Percentiles rank a stretch among this genome's conserved stretches.
These are phyloP conservation scores for Hybos culiciformis DNA, from an alignment of 2,888 invertebrate genomes.

Conservation along the genomic window DNA sequence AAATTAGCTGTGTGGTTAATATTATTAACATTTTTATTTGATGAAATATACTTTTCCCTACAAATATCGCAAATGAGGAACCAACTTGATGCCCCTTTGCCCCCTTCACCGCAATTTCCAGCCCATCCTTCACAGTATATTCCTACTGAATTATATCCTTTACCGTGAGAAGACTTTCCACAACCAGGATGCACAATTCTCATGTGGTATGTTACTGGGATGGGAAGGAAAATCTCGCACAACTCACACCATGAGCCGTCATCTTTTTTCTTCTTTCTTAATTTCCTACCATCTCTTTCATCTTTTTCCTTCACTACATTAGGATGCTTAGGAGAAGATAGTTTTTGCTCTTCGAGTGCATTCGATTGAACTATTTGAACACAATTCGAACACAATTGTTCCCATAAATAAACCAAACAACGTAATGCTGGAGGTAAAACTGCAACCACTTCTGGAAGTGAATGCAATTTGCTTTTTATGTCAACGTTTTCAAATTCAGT, in stretches of 20 bases:
- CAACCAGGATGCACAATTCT: conserved; percentile 81
- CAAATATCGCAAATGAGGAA: conserved; percentile 88
- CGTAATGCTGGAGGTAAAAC: conserved; percentile 78
- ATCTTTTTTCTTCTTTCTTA: conserved; percentile 31
- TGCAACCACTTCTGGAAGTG: conserved; percentile 42
- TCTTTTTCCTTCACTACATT: conserved; percentile 16
- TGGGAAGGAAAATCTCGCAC: conserved; percentile 61
- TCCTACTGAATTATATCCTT: conserved; percentile 86
- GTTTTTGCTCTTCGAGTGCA: conserved; percentile 27
- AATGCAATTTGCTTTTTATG: conserved; percentile 30
- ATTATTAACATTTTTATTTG: conserved; percentile 30
- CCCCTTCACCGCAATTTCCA: conserved; percentile 77
- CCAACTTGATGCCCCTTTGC: conserved; percentile 67
- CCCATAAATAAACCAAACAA: conserved; percentile 81
- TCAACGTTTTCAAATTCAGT: conserved; percentile 16
- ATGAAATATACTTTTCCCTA: conserved; percentile 49
- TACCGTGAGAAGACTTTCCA: conserved; percentile 68
- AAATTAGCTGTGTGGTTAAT: conserved; percentile 28
- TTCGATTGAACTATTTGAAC: conserved; percentile 44
- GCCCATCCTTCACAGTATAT: conserved; percentile 79
- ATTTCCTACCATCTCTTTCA: conserved; percentile 29
- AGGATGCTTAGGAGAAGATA: conserved; percentile 10
- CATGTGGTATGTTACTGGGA: conserved; percentile 86
- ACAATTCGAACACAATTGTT: conserved; percentile 58
- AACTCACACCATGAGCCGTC: conserved; percentile 59